Evolutionary conservation across 2,797 vertebrate genomes (phyloP), one percentile per base, ranked within the genome.

Genomic region (Pogoniulus pusillus): DNA sequence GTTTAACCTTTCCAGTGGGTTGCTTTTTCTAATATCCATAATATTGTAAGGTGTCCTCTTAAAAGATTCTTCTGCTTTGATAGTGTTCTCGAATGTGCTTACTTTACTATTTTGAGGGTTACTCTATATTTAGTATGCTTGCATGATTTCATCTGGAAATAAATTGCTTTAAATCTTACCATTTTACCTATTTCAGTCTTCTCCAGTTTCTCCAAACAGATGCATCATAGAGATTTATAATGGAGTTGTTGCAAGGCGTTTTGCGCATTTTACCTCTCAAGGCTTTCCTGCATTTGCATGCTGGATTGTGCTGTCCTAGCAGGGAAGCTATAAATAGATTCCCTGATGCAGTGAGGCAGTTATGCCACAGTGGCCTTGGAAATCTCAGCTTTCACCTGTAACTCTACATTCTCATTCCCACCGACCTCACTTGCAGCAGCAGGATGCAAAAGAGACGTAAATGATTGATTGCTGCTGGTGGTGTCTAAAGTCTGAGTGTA

Each of bases 391-490:
- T 97, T 98, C 96, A 98, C 97, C 98, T 98, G 97, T 97, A 97
- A 97, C 81, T 96, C 82, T 91, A 85, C 85, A 70, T 90, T 94
- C 83, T 87, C 70, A 30, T 93, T 93, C 81, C 88, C 91, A 77
- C 87, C 91, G 24, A 94, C 85, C 80, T 96, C 55, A 59, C 91
- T 96, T 96, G 95, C 80, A 80, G 71, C 94, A 96, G 90, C 91
- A 97, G 72, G 78, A 96, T 96, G 83, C 94, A 96, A 90, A 95
- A 92, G 85, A 96, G 95, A 97, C 94, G 53, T 98, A 97, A 97
- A 98, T 98, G 98, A 98, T 98, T 98, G 97, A 98, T 97, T 99
- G 98, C 97, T 99, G 98, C 92, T 98, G 98, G 97, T 98, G 98
- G 97, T 99, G 98, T 97, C 97, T 98, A 97, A 99, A 98, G 96